phyloP scores from a whole-genome alignment of 1,140 invertebrate genomes.

The Drosophila simulans region DNA sequence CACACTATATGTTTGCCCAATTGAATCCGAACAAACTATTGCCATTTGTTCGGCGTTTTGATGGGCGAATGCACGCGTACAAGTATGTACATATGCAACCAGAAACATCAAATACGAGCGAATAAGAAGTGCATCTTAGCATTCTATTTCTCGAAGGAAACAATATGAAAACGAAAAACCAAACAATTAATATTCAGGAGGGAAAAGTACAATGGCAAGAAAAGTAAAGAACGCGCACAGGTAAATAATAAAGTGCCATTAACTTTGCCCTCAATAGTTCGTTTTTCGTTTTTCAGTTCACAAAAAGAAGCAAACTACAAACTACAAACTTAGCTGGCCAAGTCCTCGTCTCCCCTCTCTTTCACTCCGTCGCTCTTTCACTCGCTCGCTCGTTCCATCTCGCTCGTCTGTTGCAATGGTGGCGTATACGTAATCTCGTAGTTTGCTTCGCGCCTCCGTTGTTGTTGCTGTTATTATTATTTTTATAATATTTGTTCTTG shows the following conservation, averaged over 20 bases:
- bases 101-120: too few species aligned
- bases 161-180: background rate
- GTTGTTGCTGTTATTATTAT: slow-evolving; percentile 20
- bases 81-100: too few species aligned
- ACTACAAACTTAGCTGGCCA: slow-evolving; percentile 16
- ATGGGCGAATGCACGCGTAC: too few species aligned
- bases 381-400: slow-evolving; percentile 2
- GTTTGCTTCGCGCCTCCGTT: slow-evolving; percentile 37
- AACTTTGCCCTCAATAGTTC: slow-evolving; percentile 39
- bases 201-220: background rate
- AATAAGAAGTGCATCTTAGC: background rate
- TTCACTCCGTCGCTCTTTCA: background rate
- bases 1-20: slow-evolving; percentile 32
- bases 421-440: slow-evolving; percentile 80
- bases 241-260: slow-evolving; percentile 13
- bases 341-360: slow-evolving; percentile 2
- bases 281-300: slow-evolving; percentile 2
- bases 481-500: background rate
- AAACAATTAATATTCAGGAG: background rate
- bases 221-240: slow-evolving; percentile 8
- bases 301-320: background rate
- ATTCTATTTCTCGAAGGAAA: background rate
- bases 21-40: slow-evolving; percentile 10
- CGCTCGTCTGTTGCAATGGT: slow-evolving; percentile 62
- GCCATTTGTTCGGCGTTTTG: too few species aligned